phyloP scores from a whole-genome alignment of 2,113 vertebrate genomes.

The Lasiurus cinereus region DNA sequence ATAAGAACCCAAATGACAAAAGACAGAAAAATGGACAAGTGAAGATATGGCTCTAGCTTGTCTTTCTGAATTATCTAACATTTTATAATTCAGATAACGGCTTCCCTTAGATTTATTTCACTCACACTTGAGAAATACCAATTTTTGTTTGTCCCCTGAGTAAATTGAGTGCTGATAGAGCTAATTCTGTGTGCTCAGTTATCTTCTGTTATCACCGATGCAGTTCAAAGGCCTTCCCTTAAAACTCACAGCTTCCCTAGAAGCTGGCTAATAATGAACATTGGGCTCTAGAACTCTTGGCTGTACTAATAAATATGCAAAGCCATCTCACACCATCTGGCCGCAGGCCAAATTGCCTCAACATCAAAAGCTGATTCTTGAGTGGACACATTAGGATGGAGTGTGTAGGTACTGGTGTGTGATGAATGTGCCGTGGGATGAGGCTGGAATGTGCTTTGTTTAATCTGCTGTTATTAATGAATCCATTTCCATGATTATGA shows the following conservation, averaged over 20 bases:
- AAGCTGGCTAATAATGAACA: conserved; percentile 39
- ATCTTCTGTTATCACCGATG: background rate
- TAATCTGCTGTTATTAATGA: conserved; percentile 65
- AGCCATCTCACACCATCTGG: conserved; percentile 22
- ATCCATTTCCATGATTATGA: conserved; percentile 51
- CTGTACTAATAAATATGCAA: background rate
- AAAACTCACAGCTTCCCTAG: background rate
- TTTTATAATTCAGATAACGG: conserved; percentile 16
- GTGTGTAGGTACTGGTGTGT: background rate
- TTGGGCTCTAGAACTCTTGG: background rate
- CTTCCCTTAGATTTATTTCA: conserved; percentile 45
- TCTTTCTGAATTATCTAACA: conserved; percentile 36
- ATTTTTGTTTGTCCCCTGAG: conserved; percentile 11
- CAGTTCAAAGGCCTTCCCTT: background rate
- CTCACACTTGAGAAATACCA: background rate
- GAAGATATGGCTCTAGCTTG: background rate
- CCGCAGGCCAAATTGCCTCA: conserved; percentile 25
- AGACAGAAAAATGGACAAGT: background rate
- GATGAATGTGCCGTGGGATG: background rate
- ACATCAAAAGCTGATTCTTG: conserved; percentile 50
- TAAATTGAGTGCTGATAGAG: background rate
- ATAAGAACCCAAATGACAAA: background rate
- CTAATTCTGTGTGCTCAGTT: background rate
- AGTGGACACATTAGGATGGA: conserved; percentile 24
- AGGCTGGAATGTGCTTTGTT: conserved; percentile 47